Conservation (phyloP, 2,797 vertebrate genomes). For the Alcedo atthis region DNA sequence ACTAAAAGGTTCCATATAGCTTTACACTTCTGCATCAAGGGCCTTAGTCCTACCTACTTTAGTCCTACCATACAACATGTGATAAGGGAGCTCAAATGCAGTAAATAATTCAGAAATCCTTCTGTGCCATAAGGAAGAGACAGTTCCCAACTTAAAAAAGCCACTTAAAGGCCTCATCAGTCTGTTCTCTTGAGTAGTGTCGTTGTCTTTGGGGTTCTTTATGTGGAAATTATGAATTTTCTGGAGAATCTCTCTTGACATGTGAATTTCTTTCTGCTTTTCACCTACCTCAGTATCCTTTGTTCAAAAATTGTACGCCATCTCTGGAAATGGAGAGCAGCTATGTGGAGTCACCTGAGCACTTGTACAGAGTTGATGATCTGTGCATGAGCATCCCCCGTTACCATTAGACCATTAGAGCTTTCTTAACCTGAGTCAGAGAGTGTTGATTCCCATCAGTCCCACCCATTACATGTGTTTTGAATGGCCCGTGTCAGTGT, state of each 20-base stretch:
- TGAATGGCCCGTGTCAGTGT: not conserved
- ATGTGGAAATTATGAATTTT: not conserved
- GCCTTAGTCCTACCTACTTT: not conserved
- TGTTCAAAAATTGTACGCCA: not conserved
- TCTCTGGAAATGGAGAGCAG: not conserved
- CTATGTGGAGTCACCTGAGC: not conserved
- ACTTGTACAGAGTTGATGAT: not conserved
- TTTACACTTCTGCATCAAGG: not conserved
- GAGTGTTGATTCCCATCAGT: not conserved
- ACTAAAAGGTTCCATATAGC: not conserved
- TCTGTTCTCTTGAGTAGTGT: not conserved
- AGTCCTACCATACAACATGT: not conserved
- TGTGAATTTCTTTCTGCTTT: not conserved
- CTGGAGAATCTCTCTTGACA: not conserved
- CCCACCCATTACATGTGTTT: not conserved
- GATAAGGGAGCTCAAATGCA: not conserved
- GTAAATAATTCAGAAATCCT: not conserved
- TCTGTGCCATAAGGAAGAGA: not conserved
- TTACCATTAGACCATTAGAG: not conserved
- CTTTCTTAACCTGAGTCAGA: not conserved
- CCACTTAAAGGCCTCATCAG: not conserved
- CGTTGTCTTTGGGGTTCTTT: not conserved
- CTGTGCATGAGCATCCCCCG: not conserved
- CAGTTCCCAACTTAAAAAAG: not conserved
- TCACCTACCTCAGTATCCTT: not conserved